phyloP scores from a whole-genome alignment of 1,140 invertebrate genomes.

The Drosophila fuyamai region DNA sequence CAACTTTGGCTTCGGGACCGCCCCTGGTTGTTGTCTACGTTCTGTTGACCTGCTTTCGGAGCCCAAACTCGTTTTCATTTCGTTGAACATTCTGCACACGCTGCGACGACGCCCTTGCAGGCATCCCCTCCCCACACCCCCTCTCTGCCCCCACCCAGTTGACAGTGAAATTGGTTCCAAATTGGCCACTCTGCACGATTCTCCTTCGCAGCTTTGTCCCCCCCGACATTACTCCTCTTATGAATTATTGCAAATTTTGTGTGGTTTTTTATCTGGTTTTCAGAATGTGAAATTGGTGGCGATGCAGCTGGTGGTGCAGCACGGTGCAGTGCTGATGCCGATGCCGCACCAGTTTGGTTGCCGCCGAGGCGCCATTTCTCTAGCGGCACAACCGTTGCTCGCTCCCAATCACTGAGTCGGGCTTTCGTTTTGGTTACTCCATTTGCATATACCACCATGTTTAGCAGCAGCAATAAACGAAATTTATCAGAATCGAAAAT shows the following conservation, averaged over 20 bases:
- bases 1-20: constrained; percentile 42
- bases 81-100: constrained; percentile 62
- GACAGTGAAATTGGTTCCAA: constrained; percentile 76
- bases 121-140: constrained; percentile 17
- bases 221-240: constrained; percentile 64
- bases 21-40: constrained; percentile 54
- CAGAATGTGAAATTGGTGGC: constrained; percentile 77
- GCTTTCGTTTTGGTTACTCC: constrained; percentile 68
- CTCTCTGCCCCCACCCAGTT: constrained; percentile 41
- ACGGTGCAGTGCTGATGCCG: neutral
- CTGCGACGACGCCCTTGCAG: constrained; percentile 62
- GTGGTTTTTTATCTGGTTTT: constrained; percentile 76
- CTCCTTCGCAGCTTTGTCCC: constrained; percentile 28
- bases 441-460: constrained; percentile 61
- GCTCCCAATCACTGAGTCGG: constrained; percentile 68
- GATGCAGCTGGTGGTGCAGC: constrained; percentile 7
- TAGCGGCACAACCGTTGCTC: constrained; percentile 72
- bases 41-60: constrained; percentile 74
- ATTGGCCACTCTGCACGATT: constrained; percentile 63
- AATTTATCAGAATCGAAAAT: constrained; percentile 37
- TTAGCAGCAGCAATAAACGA: constrained; percentile 27
- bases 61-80: constrained; percentile 77
- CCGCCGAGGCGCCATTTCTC: constrained; percentile 54
- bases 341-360: constrained; percentile 65
- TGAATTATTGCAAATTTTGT: constrained; percentile 80